These are phyloP conservation scores for Amorpha juglandis DNA, from an alignment of 2,888 invertebrate species.

Conservation along the genomic window DNA sequence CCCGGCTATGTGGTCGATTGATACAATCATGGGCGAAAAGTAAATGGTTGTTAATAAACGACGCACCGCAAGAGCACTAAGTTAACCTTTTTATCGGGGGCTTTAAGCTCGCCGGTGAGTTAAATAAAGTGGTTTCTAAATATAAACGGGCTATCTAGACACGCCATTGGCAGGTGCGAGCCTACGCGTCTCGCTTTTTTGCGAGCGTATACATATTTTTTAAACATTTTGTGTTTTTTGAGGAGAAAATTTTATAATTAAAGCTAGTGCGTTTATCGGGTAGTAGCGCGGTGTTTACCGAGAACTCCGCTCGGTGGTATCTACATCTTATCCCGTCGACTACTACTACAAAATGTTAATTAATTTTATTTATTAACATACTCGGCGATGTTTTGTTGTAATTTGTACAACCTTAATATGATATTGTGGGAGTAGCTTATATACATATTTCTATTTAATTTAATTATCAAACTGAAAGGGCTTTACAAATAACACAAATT, in stretches of 20 bases:
- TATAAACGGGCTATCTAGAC: constrained; percentile 81
- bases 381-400: constrained; percentile 10
- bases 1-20: constrained; percentile 62
- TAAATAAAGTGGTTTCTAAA: constrained; percentile 84
- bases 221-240: constrained; percentile 63
- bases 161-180: constrained; percentile 81
- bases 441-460: neutral
- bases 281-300: constrained; percentile 57
- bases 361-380: constrained; percentile 52
- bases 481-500: too few species aligned
- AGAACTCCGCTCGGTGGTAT: constrained; percentile 65
- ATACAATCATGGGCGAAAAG: constrained; percentile 78
- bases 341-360: constrained; percentile 57
- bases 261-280: constrained; percentile 69
- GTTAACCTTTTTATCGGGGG: constrained; percentile 77
- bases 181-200: constrained; percentile 69
- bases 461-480: too few species aligned
- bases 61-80: constrained; percentile 71
- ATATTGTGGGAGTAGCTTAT: neutral
- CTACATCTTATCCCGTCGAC: constrained; percentile 55
- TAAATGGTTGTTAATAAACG: constrained; percentile 79
- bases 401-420: constrained; percentile 12
- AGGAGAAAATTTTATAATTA: constrained; percentile 79
- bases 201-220: constrained; percentile 58
- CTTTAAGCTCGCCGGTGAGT: constrained; percentile 77